Conservation (phyloP, 23 tunicate species). For the Trididemnum clinides region DNA sequence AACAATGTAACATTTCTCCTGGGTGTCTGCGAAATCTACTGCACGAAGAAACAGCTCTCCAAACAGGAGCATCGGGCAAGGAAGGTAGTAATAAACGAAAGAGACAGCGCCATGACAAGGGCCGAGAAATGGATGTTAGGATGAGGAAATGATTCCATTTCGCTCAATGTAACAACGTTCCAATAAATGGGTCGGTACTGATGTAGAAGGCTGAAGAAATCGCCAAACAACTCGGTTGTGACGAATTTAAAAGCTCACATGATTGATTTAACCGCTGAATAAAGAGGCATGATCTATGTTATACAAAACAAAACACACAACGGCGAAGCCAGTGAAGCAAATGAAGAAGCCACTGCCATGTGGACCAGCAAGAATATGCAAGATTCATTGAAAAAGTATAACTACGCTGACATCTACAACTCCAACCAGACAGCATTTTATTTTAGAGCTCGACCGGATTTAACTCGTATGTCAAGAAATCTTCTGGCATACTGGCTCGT, state of each 20-base stretch:
- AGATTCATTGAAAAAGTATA: neutral
- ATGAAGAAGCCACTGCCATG: slow-evolving; percentile 15
- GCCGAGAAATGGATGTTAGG: neutral
- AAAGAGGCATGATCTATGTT: too few relatives aligned
- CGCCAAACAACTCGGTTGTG: neutral
- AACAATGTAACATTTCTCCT: slow-evolving; percentile 1
- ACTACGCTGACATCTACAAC: neutral
- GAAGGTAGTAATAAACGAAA: slow-evolving; percentile 14
- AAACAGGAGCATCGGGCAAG: slow-evolving; percentile 24
- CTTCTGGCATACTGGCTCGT: slow-evolving; percentile 4
- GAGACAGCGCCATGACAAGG: slow-evolving; percentile 18
- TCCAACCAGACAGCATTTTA: slow-evolving; percentile 6
- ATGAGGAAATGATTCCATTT: neutral
- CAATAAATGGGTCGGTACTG: neutral
- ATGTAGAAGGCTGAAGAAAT: too few relatives aligned
- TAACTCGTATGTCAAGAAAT: slow-evolving; percentile 1
- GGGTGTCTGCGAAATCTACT: slow-evolving; percentile 18
- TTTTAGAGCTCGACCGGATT: slow-evolving; percentile 13
- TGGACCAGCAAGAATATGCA: too few relatives aligned
- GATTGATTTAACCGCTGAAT: neutral
- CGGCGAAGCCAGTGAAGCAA: slow-evolving; percentile 6
- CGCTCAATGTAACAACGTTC: slow-evolving; percentile 1
- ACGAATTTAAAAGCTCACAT: neutral
- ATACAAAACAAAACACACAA: neutral
- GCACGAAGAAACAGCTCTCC: slow-evolving; percentile 1